Percentiles rank a stretch among this genome's conserved stretches.
Conservation (phyloP, 2,797 vertebrate genomes). For the Botia almorhae region DNA sequence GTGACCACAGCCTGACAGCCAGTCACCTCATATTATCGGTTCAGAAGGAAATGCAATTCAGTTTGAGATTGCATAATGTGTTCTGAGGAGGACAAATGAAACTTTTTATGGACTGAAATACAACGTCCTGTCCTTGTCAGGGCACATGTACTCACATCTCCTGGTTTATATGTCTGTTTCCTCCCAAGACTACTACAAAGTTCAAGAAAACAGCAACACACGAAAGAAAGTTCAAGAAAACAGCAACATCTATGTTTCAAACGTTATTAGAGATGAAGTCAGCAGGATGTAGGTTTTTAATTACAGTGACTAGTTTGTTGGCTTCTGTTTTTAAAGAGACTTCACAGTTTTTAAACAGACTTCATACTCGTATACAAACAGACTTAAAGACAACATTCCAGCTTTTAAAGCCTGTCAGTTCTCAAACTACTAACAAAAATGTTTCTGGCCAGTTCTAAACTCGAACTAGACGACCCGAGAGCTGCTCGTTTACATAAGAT, state of each 20-base stretch:
- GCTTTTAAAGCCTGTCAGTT: background rate
- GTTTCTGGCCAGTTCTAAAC: background rate
- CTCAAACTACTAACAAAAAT: background rate
- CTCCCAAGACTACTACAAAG: constrained; percentile 19
- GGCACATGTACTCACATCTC: constrained; percentile 35
- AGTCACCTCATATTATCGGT: background rate
- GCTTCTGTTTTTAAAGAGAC: background rate
- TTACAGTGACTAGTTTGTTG: background rate
- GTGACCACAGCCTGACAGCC: background rate
- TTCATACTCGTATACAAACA: background rate
- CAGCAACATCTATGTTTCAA: background rate
- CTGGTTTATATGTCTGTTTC: constrained; percentile 51
- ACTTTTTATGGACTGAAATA: background rate
- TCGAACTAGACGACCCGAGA: background rate
- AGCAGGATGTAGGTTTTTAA: background rate
- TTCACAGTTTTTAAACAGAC: background rate
- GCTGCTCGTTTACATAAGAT: background rate
- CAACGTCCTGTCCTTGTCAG: constrained; percentile 15
- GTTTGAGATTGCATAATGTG: constrained; percentile 20
- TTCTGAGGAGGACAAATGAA: background rate
- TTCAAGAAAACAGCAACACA: constrained; percentile 1
- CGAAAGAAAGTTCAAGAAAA: too few species aligned
- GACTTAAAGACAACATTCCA: background rate
- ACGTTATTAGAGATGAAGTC: too few species aligned
- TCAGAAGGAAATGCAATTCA: constrained; percentile 20